Percentiles rank a stretch among this genome's conserved stretches.
phyloP scores from a whole-genome alignment of 2,888 invertebrate genomes.

The Suillia variegata region DNA sequence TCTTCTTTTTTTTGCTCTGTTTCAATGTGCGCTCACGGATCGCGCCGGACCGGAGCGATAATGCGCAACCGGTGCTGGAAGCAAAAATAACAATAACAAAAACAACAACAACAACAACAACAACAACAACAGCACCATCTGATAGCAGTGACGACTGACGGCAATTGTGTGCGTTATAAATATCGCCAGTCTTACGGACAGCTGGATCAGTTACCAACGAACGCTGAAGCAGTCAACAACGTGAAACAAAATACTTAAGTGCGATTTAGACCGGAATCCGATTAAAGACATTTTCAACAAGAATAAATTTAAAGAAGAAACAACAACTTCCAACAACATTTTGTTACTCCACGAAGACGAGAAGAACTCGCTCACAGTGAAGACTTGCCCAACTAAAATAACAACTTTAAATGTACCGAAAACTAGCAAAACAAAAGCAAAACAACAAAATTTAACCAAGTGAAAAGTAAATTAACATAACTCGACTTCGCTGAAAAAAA shows the following conservation, averaged over 20 bases:
- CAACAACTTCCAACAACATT: too few relatives aligned
- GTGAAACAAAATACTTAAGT: background rate
- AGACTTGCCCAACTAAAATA: too few relatives aligned
- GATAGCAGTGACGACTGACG: background rate
- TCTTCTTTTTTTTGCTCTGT: too few relatives aligned
- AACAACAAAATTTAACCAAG: background rate
- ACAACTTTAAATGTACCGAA: background rate
- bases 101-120: constrained; percentile 6
- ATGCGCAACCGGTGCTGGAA: background rate
- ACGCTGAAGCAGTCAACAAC: constrained; percentile 10
- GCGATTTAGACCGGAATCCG: too few relatives aligned
- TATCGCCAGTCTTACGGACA: constrained; percentile 16
- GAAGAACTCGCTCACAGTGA: too few relatives aligned
- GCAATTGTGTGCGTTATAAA: constrained; percentile 22
- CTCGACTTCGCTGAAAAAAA: too few relatives aligned
- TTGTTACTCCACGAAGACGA: too few relatives aligned
- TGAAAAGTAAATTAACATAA: background rate
- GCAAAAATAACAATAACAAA: background rate
- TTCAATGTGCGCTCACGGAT: too few relatives aligned
- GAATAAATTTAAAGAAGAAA: too few relatives aligned
- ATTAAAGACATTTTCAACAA: too few relatives aligned
- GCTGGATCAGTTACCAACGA: constrained; percentile 30
- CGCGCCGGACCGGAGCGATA: too few relatives aligned
- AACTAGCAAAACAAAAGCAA: background rate
- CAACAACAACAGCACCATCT: constrained; percentile 1